Percentiles rank a stretch among this genome's conserved stretches.
phyloP scores from a whole-genome alignment of 2,888 invertebrate species.

The Microplitis manilae region DNA sequence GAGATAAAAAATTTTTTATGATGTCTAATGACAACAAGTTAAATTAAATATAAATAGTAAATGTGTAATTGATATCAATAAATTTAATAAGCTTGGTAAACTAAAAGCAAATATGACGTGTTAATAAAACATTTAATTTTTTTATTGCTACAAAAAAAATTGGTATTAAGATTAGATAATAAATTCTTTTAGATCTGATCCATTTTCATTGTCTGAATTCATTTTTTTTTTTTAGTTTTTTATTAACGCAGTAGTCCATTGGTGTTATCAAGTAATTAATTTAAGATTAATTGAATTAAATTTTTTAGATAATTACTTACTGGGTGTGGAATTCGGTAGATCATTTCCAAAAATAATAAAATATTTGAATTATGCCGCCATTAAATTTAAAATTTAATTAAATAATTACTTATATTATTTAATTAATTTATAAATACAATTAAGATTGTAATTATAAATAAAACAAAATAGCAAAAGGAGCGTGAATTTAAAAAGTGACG shows the following conservation, averaged over 20 bases:
- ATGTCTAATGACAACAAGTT: neutral
- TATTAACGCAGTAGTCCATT: neutral
- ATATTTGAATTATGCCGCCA: neutral
- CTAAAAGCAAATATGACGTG: neutral
- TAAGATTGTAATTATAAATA: neutral
- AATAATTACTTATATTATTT: too few relatives aligned
- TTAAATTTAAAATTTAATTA: too few relatives aligned
- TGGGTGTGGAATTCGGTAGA: neutral
- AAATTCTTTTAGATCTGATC: neutral
- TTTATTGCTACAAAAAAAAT: neutral
- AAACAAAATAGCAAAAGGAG: neutral
- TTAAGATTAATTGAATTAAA: too few relatives aligned
- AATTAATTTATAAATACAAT: neutral
- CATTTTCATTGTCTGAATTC: too few relatives aligned
- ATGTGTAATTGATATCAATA: neutral
- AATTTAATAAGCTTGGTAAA: neutral
- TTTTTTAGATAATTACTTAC: neutral
- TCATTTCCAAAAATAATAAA: slow-evolving; percentile 2
- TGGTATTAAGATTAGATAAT: neutral
- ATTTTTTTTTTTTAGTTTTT: neutral
- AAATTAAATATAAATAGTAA: neutral
- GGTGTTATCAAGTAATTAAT: neutral
- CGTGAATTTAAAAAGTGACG: neutral
- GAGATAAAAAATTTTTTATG: neutral
- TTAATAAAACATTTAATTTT: neutral